Base-by-base conservation (phyloP, 2,797 vertebrate species). In the Acanthurus lineatus region DNA sequence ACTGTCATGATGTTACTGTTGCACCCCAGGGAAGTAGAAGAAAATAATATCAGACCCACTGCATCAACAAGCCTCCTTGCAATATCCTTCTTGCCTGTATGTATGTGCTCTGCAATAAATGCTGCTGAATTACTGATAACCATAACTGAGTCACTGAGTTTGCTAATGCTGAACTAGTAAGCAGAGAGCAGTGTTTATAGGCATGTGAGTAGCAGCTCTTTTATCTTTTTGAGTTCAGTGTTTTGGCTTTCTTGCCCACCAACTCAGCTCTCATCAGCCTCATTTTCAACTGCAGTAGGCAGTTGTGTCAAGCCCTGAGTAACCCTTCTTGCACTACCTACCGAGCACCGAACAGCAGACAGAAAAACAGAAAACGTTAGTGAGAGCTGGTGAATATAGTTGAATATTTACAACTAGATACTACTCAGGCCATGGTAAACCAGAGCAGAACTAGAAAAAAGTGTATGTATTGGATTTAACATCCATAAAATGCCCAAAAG, bases 1-100 rank as follows among this genome's bases (percentile, higher is more conserved):
- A 47, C 45, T 79, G 58, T 56, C 53, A 67, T 75, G 52, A 67
- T 67, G 52, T 57, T 61, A 44, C 25, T 48, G 49, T 20, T 47
- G 28, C 16, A 48, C 35, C 57, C 32, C 25, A 25, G 25, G 25
- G 25, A 25, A 25, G 25, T 2, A 25, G 25, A 25, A 25, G 25
- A 25, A 25, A 25, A 25, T 25, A 25, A 25, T 25, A 25, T 25
- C 25, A 25, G 25, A 25, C 25, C 25, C 25, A 25, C 25, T 25
- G 25, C 3, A 25, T 25, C 25, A 25, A 25, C 32, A 22, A 59
- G 49, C 45, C 40, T 42, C 40, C 40, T 11, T 25, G 25, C 25
- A 25, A 25, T 25, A 25, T 25, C 25, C 25, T 25, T 25, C 25
- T 3, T 25, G 3, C 25, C 25, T 25, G 25, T 25, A 25, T 25